Evolutionary conservation across 2,113 vertebrate species (phyloP).

Genomic region (Chascanopsetta lugubris): DNA sequence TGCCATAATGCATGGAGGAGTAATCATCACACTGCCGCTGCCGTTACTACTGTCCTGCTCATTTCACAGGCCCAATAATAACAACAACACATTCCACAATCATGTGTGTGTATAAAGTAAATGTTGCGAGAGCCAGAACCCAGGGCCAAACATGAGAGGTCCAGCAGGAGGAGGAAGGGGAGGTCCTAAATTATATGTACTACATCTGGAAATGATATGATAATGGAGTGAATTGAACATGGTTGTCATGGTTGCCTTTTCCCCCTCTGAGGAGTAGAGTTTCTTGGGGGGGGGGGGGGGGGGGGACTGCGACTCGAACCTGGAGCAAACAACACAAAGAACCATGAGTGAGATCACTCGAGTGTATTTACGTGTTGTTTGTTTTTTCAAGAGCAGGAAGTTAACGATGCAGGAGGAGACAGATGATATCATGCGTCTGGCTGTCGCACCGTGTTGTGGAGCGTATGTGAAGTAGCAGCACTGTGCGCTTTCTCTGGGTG

Average conservation of each 20-base stretch:
- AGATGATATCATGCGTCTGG: background rate
- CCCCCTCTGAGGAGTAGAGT: conserved; percentile 25
- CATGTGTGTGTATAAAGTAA: conserved; percentile 15
- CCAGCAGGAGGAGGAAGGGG: background rate
- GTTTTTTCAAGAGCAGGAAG: background rate
- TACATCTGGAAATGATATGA: conserved; percentile 74
- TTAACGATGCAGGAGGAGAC: background rate
- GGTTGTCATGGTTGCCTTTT: conserved; percentile 60
- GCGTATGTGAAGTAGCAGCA: too few species aligned
- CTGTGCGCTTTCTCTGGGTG: background rate
- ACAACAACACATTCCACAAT: conserved; percentile 22
- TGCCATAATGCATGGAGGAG: background rate
- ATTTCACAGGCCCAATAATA: background rate
- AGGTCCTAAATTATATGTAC: conserved; percentile 32
- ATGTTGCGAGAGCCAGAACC: background rate
- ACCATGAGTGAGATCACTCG: background rate
- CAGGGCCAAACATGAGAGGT: conserved; percentile 16
- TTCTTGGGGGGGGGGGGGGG: background rate
- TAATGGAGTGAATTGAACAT: conserved; percentile 52
- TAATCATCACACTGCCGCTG: background rate
- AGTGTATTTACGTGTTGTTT: background rate
- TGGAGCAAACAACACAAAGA: conserved; percentile 8
- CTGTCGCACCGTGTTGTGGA: too few species aligned
- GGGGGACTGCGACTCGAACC: background rate
- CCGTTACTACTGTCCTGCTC: background rate